phyloP scores from a whole-genome alignment of 2,113 vertebrate species.

The Brachyistius frenatus region DNA sequence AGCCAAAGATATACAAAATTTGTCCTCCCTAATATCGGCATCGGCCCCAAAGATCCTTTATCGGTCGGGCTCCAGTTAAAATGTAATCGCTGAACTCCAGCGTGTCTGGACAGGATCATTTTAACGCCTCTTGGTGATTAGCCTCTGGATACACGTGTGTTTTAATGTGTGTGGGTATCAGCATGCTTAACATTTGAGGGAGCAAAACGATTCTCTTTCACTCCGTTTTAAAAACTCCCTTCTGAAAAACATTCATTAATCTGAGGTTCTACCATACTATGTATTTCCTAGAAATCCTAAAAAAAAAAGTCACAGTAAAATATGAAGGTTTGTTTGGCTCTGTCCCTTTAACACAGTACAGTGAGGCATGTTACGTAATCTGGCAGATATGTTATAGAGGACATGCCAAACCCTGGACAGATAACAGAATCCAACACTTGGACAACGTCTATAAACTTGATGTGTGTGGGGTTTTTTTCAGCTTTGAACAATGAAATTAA shows the following conservation, averaged over 20 bases:
- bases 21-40: too few species aligned
- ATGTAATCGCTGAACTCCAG: too few species aligned
- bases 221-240: too few species aligned
- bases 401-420: conserved; percentile 37
- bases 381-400: background rate
- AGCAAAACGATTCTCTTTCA: too few species aligned
- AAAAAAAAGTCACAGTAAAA: background rate
- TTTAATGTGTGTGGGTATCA: background rate
- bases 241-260: too few species aligned
- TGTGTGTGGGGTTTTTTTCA: background rate
- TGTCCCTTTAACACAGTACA: background rate
- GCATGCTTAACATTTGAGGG: too few species aligned
- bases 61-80: too few species aligned
- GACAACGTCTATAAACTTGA: background rate
- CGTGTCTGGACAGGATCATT: conserved; percentile 54
- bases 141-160: background rate
- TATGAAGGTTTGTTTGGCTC: background rate
- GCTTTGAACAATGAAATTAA: background rate
- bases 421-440: conserved; percentile 16
- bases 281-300: background rate
- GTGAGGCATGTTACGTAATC: background rate
- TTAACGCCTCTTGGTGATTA: conserved; percentile 6
- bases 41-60: too few species aligned
- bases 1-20: too few species aligned
- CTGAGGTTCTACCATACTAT: too few species aligned